These are phyloP conservation scores for Pipistrellus nathusii DNA, from an alignment of 2,797 vertebrate species.

Conservation along the genomic window DNA sequence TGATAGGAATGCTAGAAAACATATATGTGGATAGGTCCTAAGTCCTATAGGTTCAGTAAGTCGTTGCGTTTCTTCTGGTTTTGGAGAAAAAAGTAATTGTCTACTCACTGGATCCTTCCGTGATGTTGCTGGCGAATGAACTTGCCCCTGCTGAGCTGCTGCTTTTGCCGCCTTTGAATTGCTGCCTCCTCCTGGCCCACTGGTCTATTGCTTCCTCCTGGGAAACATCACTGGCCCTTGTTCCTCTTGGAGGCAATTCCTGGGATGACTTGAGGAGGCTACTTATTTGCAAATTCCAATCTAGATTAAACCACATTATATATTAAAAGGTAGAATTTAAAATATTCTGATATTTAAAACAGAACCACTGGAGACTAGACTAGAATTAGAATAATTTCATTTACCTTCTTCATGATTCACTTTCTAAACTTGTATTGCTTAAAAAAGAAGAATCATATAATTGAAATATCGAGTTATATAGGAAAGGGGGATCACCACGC, in stretches of 20 bases:
- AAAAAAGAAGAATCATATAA: background rate
- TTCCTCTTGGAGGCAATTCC: slow-evolving; percentile 84
- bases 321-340: slow-evolving; percentile 29
- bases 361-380: background rate
- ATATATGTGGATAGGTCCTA: background rate
- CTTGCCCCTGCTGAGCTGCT: slow-evolving; percentile 91
- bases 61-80: background rate
- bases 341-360: background rate
- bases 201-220: slow-evolving; percentile 89
- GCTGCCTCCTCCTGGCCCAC: slow-evolving; percentile 92
- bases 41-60: background rate
- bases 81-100: background rate
- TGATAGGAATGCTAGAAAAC: slow-evolving; percentile 9
- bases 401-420: background rate
- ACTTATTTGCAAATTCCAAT: slow-evolving; percentile 86
- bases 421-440: slow-evolving; percentile 25
- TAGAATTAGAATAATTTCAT: background rate
- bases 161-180: slow-evolving; percentile 92
- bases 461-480: background rate
- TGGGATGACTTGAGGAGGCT: slow-evolving; percentile 85
- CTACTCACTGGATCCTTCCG: slow-evolving; percentile 92
- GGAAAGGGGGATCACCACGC: background rate
- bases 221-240: slow-evolving; percentile 81
- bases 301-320: slow-evolving; percentile 80
- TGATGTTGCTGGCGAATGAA: slow-evolving; percentile 92